These are phyloP conservation scores for Sebastes oblongus DNA, from an alignment of 2,797 vertebrate genomes.

Conservation along the genomic window DNA sequence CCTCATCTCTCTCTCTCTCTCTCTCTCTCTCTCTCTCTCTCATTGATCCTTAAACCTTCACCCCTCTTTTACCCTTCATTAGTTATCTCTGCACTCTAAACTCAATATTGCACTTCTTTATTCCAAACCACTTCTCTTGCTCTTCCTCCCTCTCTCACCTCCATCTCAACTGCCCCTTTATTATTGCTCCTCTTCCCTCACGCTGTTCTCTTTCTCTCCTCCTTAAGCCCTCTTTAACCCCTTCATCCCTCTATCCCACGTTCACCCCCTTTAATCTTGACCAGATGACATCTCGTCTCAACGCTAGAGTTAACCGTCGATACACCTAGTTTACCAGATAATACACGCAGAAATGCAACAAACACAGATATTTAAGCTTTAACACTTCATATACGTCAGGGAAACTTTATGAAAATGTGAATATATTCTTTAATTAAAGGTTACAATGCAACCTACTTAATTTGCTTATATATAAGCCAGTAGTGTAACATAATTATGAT, in stretches of 20 bases:
- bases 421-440: neutral
- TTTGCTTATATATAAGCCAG: neutral
- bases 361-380: neutral
- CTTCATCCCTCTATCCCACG: neutral
- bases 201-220: neutral
- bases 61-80: constrained; percentile 54
- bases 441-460: neutral
- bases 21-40: constrained; percentile 29
- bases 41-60: constrained; percentile 66
- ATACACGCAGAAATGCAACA: neutral
- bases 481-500: no score
- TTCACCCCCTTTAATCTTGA: constrained; percentile 25
- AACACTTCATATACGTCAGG: neutral
- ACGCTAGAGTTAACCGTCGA: constrained; percentile 33
- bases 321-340: constrained; percentile 35
- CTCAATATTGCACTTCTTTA: constrained; percentile 50
- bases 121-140: constrained; percentile 29
- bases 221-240: neutral
- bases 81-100: constrained; percentile 62
- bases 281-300: constrained; percentile 32
- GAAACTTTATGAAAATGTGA: neutral
- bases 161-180: constrained; percentile 7
- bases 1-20: constrained; percentile 27
- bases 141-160: neutral
- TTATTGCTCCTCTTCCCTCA: neutral